Conservation (phyloP, 2,888 invertebrate species). For the Drosophila recens region DNA sequence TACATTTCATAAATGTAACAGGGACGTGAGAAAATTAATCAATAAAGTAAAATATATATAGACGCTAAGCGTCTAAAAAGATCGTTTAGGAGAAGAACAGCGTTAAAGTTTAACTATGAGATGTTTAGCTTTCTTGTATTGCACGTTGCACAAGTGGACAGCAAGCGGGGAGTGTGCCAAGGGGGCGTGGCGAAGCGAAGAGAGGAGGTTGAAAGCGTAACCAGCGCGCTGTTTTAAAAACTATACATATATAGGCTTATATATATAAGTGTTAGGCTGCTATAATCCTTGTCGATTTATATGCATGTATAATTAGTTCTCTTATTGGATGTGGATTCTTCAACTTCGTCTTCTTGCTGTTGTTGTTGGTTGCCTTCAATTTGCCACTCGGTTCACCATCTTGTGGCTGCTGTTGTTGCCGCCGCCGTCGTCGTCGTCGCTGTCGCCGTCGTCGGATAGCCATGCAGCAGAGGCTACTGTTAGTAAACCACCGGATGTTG, state of each 20-base stretch:
- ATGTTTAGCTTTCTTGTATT: slow-evolving; percentile 65
- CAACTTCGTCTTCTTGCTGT: neutral
- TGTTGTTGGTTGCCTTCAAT: slow-evolving; percentile 20
- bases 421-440: slow-evolving; percentile 2
- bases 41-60: slow-evolving; percentile 31
- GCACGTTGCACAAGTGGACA: slow-evolving; percentile 61
- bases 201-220: slow-evolving; percentile 51
- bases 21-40: slow-evolving; percentile 62
- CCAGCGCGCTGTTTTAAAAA: slow-evolving; percentile 56
- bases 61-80: slow-evolving; percentile 69
- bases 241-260: slow-evolving; percentile 20
- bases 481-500: slow-evolving; percentile 85
- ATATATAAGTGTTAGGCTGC: slow-evolving; percentile 5
- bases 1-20: slow-evolving; percentile 75
- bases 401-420: slow-evolving; percentile 37
- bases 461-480: slow-evolving; percentile 79
- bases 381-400: slow-evolving; percentile 49
- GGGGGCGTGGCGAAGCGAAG: neutral
- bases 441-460: slow-evolving; percentile 44
- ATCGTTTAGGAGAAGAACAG: slow-evolving; percentile 51
- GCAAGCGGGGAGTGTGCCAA: neutral
- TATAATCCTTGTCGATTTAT: slow-evolving; percentile 2
- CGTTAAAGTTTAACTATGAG: slow-evolving; percentile 59
- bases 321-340: slow-evolving; percentile 50
- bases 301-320: slow-evolving; percentile 66